Evolutionary conservation across 2,113 vertebrate species (phyloP).

Genomic region (Callipepla squamata): DNA sequence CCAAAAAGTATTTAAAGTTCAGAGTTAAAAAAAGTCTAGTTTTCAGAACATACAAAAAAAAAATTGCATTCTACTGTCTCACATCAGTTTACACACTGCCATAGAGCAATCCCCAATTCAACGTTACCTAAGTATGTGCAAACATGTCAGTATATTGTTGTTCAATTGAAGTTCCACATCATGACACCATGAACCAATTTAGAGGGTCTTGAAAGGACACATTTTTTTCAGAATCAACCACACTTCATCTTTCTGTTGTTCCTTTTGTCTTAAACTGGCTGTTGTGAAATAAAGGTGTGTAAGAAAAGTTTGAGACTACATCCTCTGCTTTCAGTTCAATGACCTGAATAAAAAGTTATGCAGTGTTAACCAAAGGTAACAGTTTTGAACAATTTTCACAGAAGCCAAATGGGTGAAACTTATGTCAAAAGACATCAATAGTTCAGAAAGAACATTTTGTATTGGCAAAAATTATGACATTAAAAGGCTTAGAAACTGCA

Average conservation of each 20-base stretch:
- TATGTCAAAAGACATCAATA: slow-evolving; percentile 27
- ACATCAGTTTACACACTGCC: neutral
- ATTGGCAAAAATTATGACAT: neutral
- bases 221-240: neutral
- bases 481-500: neutral
- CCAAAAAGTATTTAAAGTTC: neutral
- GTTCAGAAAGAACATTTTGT: neutral
- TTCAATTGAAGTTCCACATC: neutral
- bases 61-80: neutral
- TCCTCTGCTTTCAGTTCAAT: neutral
- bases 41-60: neutral
- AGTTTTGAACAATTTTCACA: slow-evolving; percentile 43
- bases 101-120: neutral
- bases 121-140: rapidly evolving
- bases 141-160: neutral
- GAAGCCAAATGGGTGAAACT: slow-evolving; percentile 10
- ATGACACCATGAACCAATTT: rapidly evolving
- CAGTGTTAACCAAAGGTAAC: slow-evolving; percentile 54
- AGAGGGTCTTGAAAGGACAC: neutral
- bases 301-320: neutral
- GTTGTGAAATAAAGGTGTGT: neutral
- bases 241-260: neutral
- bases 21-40: neutral
- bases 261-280: neutral
- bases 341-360: slow-evolving; percentile 44